phyloP scores from a whole-genome alignment of 2,797 vertebrate species.

The Eremophila alpestris region DNA sequence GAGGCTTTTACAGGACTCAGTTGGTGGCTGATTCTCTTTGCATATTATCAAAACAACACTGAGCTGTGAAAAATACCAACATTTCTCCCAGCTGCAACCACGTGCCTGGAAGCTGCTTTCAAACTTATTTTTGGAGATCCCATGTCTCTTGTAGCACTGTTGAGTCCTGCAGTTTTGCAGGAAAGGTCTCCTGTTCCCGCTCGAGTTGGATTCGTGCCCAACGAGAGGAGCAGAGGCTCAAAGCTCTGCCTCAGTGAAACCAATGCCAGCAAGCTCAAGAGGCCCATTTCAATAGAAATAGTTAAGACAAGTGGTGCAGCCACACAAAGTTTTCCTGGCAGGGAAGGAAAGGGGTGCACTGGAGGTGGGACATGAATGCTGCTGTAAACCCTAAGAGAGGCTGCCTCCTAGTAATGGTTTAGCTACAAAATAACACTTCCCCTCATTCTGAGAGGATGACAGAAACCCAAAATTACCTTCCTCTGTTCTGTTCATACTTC shows the following conservation, averaged over 20 bases:
- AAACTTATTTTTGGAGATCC: background rate
- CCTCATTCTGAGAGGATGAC: background rate
- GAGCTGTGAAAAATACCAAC: background rate
- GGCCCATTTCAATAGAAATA: constrained; percentile 33
- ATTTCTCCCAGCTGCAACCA: background rate
- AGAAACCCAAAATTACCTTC: background rate
- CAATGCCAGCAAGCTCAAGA: constrained; percentile 1
- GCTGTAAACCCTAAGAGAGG: background rate
- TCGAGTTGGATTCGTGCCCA: background rate
- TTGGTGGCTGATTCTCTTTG: background rate
- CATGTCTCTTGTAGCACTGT: accelerated
- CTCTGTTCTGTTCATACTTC: background rate
- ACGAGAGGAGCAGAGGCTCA: background rate
- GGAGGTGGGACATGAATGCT: background rate
- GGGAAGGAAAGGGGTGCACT: background rate
- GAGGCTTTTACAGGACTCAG: background rate
- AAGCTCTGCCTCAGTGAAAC: background rate
- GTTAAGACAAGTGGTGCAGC: background rate
- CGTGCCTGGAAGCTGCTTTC: background rate
- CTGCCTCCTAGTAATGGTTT: background rate
- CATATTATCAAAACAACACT: background rate
- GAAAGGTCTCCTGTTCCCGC: background rate
- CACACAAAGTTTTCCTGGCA: constrained; percentile 1
- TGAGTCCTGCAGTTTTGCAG: background rate
- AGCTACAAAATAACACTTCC: background rate